A percentile compares a stretch with the other conserved stretches of the same genome.
These are phyloP conservation scores for Carollia perspicillata DNA, from an alignment of 2,113 vertebrate species.

Conservation along the genomic window DNA sequence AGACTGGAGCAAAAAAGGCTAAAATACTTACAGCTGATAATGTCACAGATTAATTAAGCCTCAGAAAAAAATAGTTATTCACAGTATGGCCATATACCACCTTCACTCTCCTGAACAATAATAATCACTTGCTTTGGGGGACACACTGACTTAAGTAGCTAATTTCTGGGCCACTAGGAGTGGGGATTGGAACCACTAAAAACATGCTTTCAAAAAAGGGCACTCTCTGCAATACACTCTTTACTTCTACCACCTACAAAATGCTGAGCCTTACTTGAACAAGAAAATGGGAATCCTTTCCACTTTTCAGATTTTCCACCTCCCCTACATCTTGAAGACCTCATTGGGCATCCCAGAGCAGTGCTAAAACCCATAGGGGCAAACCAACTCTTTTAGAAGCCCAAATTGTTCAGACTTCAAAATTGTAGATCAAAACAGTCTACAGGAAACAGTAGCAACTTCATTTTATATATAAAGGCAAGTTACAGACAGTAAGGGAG, in stretches of 20 bases:
- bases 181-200: neutral
- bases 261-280: neutral
- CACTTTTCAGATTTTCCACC: conserved; percentile 2
- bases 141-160: conserved; percentile 2
- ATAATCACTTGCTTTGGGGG: neutral
- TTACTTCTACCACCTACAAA: neutral
- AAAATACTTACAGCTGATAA: conserved; percentile 18
- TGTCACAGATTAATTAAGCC: conserved; percentile 14
- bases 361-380: neutral
- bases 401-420: neutral
- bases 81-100: neutral
- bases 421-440: conserved; percentile 2
- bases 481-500: neutral
- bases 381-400: conserved; percentile 7
- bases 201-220: conserved; percentile 38
- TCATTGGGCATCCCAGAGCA: neutral
- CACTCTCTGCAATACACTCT: neutral
- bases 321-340: neutral
- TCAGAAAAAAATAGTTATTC: conserved; percentile 20
- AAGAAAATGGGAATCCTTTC: conserved; percentile 43
- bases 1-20: neutral
- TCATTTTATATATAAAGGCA: conserved; percentile 24
- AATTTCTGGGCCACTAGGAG: neutral
- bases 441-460: neutral
- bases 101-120: conserved; percentile 23